A percentile compares a stretch with the other conserved stretches of the same genome.
Evolutionary conservation across 2,113 vertebrate genomes (phyloP).

Genomic region (Engystomops pustulosus): DNA sequence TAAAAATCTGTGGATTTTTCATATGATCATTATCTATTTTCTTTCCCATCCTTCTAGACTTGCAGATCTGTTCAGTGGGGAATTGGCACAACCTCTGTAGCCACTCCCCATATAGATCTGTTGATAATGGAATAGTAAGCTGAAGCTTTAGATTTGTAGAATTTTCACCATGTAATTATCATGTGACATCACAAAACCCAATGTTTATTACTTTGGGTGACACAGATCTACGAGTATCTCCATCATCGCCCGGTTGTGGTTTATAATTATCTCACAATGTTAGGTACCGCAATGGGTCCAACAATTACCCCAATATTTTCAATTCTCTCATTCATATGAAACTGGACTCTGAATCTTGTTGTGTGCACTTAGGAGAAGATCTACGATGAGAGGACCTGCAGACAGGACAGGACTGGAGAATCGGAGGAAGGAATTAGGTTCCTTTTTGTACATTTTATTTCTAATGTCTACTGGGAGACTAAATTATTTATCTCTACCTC

Average conservation of each 20-base stretch:
- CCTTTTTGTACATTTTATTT: constrained; percentile 65
- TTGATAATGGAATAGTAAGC: too few species aligned
- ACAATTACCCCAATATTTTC: neutral
- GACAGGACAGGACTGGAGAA: constrained; percentile 67
- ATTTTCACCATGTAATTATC: too few species aligned
- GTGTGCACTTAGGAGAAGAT: constrained; percentile 63
- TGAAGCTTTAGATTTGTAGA: too few species aligned
- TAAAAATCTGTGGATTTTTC: too few species aligned
- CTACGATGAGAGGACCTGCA: constrained; percentile 66
- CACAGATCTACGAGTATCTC: neutral
- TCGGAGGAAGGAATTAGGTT: constrained; percentile 75
- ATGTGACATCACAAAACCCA: too few species aligned
- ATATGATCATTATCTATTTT: neutral
- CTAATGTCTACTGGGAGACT: constrained; percentile 88
- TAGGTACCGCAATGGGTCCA: constrained; percentile 13
- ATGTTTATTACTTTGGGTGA: too few species aligned
- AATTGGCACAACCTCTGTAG: too few species aligned
- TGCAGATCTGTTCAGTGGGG: neutral
- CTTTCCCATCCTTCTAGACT: neutral
- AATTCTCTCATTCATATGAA: constrained; percentile 29
- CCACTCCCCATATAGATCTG: too few species aligned
- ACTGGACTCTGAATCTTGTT: constrained; percentile 66
- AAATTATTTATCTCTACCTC: constrained; percentile 98
- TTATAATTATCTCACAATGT: neutral
- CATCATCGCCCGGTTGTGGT: neutral